Percentiles rank a stretch among this genome's conserved stretches.
Evolutionary conservation across 2,797 vertebrate genomes (phyloP).

Genomic region (Malurus splendens): DNA sequence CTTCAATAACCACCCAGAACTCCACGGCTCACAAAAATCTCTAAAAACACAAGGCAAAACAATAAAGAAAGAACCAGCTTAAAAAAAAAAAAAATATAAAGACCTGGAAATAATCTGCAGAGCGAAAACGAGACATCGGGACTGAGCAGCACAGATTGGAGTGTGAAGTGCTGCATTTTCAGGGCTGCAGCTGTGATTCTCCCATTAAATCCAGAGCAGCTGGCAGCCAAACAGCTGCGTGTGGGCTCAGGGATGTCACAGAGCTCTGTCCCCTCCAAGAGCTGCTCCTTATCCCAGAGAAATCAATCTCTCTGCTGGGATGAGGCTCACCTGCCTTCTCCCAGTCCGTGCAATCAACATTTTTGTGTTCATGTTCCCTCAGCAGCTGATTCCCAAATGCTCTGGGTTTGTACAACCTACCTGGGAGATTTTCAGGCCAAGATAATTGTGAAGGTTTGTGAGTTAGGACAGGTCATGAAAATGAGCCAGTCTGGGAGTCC

Average conservation of each 20-base stretch:
- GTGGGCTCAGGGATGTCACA: background rate
- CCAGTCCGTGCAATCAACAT: background rate
- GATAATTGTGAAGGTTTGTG: background rate
- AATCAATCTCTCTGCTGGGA: background rate
- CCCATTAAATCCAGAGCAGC: background rate
- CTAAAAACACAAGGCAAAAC: background rate
- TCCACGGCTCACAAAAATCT: background rate
- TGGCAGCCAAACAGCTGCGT: background rate
- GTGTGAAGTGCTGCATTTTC: background rate
- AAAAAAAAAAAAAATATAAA: background rate
- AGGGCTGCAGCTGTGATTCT: background rate
- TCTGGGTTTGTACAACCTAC: background rate
- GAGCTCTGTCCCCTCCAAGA: background rate
- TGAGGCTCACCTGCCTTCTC: background rate
- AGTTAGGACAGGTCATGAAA: background rate
- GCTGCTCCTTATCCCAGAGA: background rate
- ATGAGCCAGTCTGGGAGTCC: background rate
- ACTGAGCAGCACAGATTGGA: background rate
- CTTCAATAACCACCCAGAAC: background rate
- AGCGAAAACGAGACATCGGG: background rate
- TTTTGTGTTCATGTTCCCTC: background rate
- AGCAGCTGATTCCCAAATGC: background rate
- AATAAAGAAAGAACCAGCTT: background rate
- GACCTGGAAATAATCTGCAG: background rate
- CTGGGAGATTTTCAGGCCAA: fast-evolving